phyloP scores from a whole-genome alignment of 2,888 invertebrate species.

The Noctua janthe region DNA sequence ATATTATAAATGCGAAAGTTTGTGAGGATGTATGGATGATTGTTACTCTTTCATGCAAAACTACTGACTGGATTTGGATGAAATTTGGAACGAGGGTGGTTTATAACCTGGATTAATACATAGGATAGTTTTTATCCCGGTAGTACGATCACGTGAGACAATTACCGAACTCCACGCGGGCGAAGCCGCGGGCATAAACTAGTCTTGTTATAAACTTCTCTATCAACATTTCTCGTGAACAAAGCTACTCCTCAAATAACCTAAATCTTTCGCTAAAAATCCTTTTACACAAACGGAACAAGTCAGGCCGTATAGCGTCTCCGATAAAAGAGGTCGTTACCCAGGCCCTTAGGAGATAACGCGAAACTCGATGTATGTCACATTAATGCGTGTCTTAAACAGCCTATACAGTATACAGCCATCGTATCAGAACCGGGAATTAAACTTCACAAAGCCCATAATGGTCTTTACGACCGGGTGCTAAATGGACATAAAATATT shows the following conservation, averaged over 20 bases:
- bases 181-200: no score
- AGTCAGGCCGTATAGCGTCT: slow-evolving; percentile 37
- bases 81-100: no score
- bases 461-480: slow-evolving; percentile 45
- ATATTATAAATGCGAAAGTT: no score
- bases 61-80: no score
- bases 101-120: no score
- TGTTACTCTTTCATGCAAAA: no score
- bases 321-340: slow-evolving; percentile 67
- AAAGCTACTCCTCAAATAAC: neutral
- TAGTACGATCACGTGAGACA: no score
- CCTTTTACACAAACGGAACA: slow-evolving; percentile 36
- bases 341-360: slow-evolving; percentile 65
- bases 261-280: slow-evolving; percentile 27
- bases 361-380: slow-evolving; percentile 66
- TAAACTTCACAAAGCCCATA: slow-evolving; percentile 56
- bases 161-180: no score
- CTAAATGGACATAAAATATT: slow-evolving; percentile 23
- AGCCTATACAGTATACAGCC: slow-evolving; percentile 52
- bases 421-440: slow-evolving; percentile 54
- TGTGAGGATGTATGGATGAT: no score
- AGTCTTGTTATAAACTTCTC: neutral
- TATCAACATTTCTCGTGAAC: neutral
- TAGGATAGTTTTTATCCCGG: no score
- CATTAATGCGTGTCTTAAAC: slow-evolving; percentile 67